Evolutionary conservation across 2,113 vertebrate genomes (phyloP).

Genomic region (Panurus biarmicus): DNA sequence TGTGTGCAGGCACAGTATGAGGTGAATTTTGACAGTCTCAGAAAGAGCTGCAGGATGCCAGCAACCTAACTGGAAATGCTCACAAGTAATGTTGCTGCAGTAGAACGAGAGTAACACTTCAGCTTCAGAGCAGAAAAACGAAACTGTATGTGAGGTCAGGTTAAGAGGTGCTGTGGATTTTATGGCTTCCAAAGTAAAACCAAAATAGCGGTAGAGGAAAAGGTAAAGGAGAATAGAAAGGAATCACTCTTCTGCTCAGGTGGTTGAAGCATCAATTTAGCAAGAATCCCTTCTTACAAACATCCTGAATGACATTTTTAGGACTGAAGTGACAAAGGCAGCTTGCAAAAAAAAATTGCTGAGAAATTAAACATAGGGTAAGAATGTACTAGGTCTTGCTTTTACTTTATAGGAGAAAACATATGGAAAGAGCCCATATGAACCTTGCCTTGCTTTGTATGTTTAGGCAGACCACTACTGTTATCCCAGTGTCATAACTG

Average conservation of each 20-base stretch:
- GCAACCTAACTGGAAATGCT: neutral
- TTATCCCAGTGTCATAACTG: neutral
- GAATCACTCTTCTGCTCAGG: neutral
- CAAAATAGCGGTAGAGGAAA: neutral
- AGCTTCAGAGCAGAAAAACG: neutral
- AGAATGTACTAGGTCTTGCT: neutral
- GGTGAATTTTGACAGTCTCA: neutral
- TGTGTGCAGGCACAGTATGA: neutral
- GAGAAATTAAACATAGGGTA: neutral
- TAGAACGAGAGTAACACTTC: neutral
- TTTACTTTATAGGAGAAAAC: neutral
- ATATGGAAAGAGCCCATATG: neutral
- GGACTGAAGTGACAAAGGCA: neutral
- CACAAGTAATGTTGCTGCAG: neutral
- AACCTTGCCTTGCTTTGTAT: neutral
- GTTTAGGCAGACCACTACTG: neutral
- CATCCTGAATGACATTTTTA: neutral
- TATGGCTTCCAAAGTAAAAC: neutral
- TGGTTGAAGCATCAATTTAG: neutral
- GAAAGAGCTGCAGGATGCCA: neutral
- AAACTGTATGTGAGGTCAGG: neutral
- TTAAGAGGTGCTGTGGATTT: neutral
- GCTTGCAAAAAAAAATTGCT: neutral
- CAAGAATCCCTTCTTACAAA: neutral
- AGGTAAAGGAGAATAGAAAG: neutral